Base-by-base conservation (phyloP, 2,113 vertebrate genomes). In the Neodontobutis hainanensis region DNA sequence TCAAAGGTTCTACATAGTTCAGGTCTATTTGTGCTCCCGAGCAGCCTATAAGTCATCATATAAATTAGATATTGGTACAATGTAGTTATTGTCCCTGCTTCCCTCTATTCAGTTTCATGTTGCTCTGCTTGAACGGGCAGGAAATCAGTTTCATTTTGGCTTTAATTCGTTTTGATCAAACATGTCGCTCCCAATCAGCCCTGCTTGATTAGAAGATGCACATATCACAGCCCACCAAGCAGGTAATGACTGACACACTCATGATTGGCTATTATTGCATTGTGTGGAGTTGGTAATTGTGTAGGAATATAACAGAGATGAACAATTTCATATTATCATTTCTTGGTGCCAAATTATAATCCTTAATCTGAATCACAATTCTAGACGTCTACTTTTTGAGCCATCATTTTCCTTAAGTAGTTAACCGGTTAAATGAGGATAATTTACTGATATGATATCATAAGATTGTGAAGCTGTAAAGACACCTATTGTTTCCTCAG, bases 161-260 rank as follows among this genome's bases (percentile, higher is more conserved):
- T 85, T 88, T 91, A 90, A 88, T 89, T 92, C 80, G 6, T 85
- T 88, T 85, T 83, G 86, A 90, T 92, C 88, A 88, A 89, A 90
- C 84, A 85, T 80, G 91, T 91, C 88, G 79, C 88, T 91, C 84
- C 86, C 85, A 91, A 90, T 92, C 85, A 87, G 68, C 72, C 75
- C 73, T 16, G 47, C 88, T 82, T 86, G 84, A 92, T 91, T 88
- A 88, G 73, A 65, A 86, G 78, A 65, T 69, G 80, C 78, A 78
- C 67, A 40, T 86, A 90, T 87, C 83, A 63, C 71, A 85, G 78
- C 65, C 74, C 70, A 51, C 81, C 76, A 68, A 76, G 77, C 87
- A 87, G 78, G 87, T 89, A 86, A 85, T 68, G 82, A 70, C 45
- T 80, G 85, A 82, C 75, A 74, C 65, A 58, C 81, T 84, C 71